These are phyloP conservation scores for Drosophila sulfurigaster DNA, from an alignment of 1,140 invertebrate genomes.

Conservation along the genomic window DNA sequence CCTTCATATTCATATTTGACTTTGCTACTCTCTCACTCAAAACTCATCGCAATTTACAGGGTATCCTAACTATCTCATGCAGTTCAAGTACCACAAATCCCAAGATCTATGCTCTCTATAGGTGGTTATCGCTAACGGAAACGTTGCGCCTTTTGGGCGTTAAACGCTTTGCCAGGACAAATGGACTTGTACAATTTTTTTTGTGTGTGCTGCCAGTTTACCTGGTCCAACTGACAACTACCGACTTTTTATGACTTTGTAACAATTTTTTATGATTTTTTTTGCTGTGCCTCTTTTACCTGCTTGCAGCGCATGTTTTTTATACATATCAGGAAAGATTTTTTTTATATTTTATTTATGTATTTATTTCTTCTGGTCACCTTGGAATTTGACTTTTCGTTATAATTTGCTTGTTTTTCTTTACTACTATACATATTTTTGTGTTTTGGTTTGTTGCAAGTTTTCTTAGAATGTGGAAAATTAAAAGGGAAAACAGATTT, in stretches of 20 bases:
- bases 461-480: constrained; percentile 58
- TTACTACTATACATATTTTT: background rate
- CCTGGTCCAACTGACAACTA: constrained; percentile 17
- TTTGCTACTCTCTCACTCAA: no score
- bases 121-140: constrained; percentile 75
- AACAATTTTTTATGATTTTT: constrained; percentile 80
- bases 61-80: constrained; percentile 10
- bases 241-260: constrained; percentile 81
- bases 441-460: background rate
- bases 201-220: constrained; percentile 40
- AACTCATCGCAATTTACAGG: constrained; percentile 1
- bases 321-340: constrained; percentile 51
- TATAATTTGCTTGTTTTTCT: constrained; percentile 65
- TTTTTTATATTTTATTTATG: constrained; percentile 36
- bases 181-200: constrained; percentile 48
- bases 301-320: constrained; percentile 43
- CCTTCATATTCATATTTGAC: no score
- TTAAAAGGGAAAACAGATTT: constrained; percentile 20
- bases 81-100: constrained; percentile 1
- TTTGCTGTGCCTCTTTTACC: constrained; percentile 52
- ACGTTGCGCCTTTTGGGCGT: constrained; percentile 53
- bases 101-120: constrained; percentile 22
- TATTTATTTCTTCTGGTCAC: constrained; percentile 48
- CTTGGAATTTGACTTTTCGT: constrained; percentile 76
- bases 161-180: constrained; percentile 66